Evolutionary conservation across 2,888 invertebrate species (phyloP).

Genomic region (Ptilodon capucinus): DNA sequence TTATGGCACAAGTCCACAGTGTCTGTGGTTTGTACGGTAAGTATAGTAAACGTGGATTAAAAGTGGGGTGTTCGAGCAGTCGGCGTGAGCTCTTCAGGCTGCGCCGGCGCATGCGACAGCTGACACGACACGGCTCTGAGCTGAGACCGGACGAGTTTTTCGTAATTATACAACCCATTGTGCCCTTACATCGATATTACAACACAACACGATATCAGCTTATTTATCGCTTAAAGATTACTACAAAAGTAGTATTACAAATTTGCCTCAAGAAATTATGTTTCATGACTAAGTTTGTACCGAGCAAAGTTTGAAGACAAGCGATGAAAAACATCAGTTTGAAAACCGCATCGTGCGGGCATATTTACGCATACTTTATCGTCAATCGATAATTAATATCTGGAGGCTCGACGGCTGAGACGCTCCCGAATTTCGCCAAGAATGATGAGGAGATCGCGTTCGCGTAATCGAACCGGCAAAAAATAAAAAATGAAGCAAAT

Average conservation of each 20-base stretch:
- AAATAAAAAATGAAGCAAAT: constrained; percentile 82
- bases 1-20: constrained; percentile 37
- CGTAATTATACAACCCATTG: constrained; percentile 25
- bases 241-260: too few relatives aligned
- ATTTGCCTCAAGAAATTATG: background rate
- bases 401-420: constrained; percentile 72
- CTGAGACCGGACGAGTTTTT: background rate
- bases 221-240: background rate
- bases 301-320: background rate
- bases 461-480: constrained; percentile 81
- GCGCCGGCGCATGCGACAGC: constrained; percentile 71
- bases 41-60: constrained; percentile 64
- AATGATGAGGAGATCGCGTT: constrained; percentile 79
- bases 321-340: constrained; percentile 47
- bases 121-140: constrained; percentile 41
- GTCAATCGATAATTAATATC: constrained; percentile 83
- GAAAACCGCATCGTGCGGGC: constrained; percentile 48
- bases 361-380: constrained; percentile 76
- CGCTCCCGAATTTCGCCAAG: constrained; percentile 82
- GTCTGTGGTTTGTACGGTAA: constrained; percentile 31
- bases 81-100: constrained; percentile 51
- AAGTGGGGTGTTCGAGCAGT: constrained; percentile 53
- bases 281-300: background rate
- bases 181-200: constrained; percentile 22
- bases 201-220: constrained; percentile 8